phyloP scores from a whole-genome alignment of 2,797 vertebrate species.

The Karalla daura region DNA sequence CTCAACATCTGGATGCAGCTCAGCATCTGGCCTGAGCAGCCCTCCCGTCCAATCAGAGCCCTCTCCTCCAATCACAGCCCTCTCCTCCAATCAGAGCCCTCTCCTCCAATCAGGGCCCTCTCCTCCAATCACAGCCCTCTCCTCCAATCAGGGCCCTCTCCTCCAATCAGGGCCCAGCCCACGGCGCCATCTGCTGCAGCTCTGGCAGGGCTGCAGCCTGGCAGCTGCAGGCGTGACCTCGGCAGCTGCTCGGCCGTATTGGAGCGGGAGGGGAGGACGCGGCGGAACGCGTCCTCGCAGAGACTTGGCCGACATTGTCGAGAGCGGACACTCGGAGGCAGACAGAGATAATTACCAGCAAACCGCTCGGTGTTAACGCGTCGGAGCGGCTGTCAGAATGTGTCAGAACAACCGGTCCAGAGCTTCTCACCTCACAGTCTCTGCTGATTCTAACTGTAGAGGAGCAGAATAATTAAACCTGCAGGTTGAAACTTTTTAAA shows the following conservation, averaged over 20 bases:
- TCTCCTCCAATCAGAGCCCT: too few species aligned
- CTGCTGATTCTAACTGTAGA: too few species aligned
- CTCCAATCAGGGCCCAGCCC: slow-evolving; percentile 74
- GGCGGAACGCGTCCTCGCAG: slow-evolving; percentile 53
- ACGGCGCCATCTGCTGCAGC: slow-evolving; percentile 78
- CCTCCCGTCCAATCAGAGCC: too few species aligned
- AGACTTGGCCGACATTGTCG: slow-evolving; percentile 62
- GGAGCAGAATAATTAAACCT: too few species aligned
- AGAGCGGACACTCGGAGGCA: slow-evolving; percentile 19
- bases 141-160: too few species aligned
- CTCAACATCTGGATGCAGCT: slow-evolving; percentile 78
- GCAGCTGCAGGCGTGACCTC: slow-evolving; percentile 81
- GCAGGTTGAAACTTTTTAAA: too few species aligned
- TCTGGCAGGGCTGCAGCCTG: slow-evolving; percentile 63
- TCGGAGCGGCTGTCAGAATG: too few species aligned
- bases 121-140: slow-evolving; percentile 73
- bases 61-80: too few species aligned
- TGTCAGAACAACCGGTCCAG: too few species aligned
- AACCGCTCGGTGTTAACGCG: slow-evolving; percentile 28
- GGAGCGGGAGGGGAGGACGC: slow-evolving; percentile 72
- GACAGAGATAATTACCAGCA: slow-evolving; percentile 37
- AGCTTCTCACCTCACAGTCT: too few species aligned
- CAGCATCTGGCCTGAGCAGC: slow-evolving; percentile 77
- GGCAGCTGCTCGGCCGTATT: slow-evolving; percentile 77
- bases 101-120: too few species aligned